Evolutionary conservation across 2,888 invertebrate genomes (phyloP).

Genomic region (Hybos culiciformis): DNA sequence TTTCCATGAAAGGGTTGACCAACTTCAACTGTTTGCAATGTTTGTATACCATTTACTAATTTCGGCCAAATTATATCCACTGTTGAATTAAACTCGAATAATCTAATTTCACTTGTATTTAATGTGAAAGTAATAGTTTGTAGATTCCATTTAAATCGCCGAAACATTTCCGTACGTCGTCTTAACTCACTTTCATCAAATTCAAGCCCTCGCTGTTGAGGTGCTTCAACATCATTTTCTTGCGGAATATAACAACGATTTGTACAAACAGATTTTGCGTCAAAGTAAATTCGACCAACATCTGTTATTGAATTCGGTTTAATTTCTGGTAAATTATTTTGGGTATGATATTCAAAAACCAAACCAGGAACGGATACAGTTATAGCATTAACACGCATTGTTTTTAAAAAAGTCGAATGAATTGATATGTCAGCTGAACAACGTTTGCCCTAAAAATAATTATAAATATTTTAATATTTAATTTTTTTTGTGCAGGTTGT

Average conservation of each 20-base stretch:
- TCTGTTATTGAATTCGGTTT: conserved; percentile 38
- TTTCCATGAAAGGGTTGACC: conserved; percentile 26
- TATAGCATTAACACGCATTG: conserved; percentile 52
- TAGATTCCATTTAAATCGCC: conserved; percentile 28
- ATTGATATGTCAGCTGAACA: conserved; percentile 64
- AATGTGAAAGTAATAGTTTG: conserved; percentile 29
- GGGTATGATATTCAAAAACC: conserved; percentile 38
- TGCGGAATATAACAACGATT: conserved; percentile 26
- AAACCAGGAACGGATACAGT: conserved; percentile 48
- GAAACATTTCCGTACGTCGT: conserved; percentile 28
- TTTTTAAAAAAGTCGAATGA: conserved; percentile 64
- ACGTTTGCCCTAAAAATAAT: conserved; percentile 49
- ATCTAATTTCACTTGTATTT: conserved; percentile 28
- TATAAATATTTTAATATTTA: background rate
- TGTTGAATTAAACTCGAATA: conserved; percentile 29
- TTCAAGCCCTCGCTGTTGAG: conserved; percentile 21
- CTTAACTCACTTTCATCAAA: conserved; percentile 30
- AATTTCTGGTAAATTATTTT: conserved; percentile 34
- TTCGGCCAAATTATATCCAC: conserved; percentile 35
- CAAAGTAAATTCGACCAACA: conserved; percentile 52
- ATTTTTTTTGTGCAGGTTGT: too few relatives aligned
- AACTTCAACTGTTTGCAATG: conserved; percentile 28
- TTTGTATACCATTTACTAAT: conserved; percentile 25
- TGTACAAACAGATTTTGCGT: conserved; percentile 57
- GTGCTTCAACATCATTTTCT: conserved; percentile 6